These are phyloP conservation scores for Enteromius fasciolatus DNA, from an alignment of 2,797 vertebrate species.

Conservation along the genomic window DNA sequence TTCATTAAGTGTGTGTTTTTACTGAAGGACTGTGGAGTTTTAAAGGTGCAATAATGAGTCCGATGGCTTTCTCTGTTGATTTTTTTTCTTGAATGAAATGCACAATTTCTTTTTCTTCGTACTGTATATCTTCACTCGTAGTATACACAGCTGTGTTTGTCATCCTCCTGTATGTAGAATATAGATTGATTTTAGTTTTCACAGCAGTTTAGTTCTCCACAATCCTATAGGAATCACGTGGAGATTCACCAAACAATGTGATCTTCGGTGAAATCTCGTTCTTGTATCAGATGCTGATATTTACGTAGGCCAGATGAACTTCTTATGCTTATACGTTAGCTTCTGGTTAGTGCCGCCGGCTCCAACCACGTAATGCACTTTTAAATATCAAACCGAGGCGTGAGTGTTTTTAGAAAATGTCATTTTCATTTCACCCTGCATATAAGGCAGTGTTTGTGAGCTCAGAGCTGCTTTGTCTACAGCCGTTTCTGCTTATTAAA, in stretches of 20 bases:
- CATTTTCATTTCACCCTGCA: no score
- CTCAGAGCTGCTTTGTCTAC: no score
- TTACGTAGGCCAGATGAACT: background rate
- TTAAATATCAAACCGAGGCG: no score
- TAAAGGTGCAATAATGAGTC: background rate
- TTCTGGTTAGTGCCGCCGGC: no score
- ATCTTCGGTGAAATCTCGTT: background rate
- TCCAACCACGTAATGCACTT: no score
- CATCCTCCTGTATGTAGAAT: no score
- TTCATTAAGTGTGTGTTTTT: constrained; percentile 2
- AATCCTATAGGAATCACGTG: background rate
- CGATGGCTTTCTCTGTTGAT: background rate
- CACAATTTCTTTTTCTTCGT: background rate
- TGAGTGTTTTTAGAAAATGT: no score
- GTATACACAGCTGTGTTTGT: background rate
- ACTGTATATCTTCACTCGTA: background rate
- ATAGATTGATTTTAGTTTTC: constrained; percentile 12
- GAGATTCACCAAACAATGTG: background rate
- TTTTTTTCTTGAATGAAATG: background rate
- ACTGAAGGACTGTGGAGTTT: background rate
- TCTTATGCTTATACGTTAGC: background rate
- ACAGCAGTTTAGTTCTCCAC: constrained; percentile 42
- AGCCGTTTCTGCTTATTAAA: no score
- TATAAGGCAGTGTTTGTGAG: no score
- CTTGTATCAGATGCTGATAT: background rate